Conservation (phyloP, 2,888 invertebrate species). For the Oegoconia quadripuncta region DNA sequence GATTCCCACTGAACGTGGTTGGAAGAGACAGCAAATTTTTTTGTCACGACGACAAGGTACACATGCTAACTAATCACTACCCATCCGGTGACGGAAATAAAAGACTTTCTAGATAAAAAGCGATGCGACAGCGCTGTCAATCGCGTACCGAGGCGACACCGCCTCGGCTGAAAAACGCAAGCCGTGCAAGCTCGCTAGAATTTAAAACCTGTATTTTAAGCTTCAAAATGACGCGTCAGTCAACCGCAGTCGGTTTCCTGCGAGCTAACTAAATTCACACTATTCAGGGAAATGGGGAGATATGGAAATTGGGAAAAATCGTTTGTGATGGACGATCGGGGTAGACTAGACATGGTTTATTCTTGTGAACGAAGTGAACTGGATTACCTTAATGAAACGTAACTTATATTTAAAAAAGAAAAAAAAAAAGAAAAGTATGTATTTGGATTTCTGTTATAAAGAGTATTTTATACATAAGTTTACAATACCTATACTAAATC, state of each 20-base stretch:
- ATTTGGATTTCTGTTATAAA: too few relatives aligned
- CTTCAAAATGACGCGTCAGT: slow-evolving; percentile 46
- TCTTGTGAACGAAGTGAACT: too few relatives aligned
- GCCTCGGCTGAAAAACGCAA: slow-evolving; percentile 20
- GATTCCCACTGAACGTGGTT: background rate
- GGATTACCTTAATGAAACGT: too few relatives aligned
- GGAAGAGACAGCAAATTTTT: background rate
- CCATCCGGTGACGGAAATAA: slow-evolving; percentile 45
- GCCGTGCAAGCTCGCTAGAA: slow-evolving; percentile 27
- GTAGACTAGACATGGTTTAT: slow-evolving; percentile 2
- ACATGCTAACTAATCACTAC: slow-evolving; percentile 55
- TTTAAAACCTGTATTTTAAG: slow-evolving; percentile 42
- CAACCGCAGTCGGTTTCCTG: slow-evolving; percentile 28
- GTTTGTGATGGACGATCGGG: slow-evolving; percentile 14
- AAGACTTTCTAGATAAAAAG: slow-evolving; percentile 34
- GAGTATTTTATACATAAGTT: too few relatives aligned
- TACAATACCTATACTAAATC: too few relatives aligned
- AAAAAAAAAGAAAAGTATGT: too few relatives aligned
- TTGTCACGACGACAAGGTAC: slow-evolving; percentile 30
- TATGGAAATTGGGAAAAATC: slow-evolving; percentile 26
- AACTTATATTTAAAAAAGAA: too few relatives aligned
- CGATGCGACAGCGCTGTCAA: slow-evolving; percentile 52
- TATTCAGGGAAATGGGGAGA: slow-evolving; percentile 30
- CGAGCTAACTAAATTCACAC: slow-evolving; percentile 47
- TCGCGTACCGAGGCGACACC: slow-evolving; percentile 25